These are phyloP conservation scores for Fragum sueziense DNA, from an alignment of 2,888 invertebrate species.

Conservation along the genomic window DNA sequence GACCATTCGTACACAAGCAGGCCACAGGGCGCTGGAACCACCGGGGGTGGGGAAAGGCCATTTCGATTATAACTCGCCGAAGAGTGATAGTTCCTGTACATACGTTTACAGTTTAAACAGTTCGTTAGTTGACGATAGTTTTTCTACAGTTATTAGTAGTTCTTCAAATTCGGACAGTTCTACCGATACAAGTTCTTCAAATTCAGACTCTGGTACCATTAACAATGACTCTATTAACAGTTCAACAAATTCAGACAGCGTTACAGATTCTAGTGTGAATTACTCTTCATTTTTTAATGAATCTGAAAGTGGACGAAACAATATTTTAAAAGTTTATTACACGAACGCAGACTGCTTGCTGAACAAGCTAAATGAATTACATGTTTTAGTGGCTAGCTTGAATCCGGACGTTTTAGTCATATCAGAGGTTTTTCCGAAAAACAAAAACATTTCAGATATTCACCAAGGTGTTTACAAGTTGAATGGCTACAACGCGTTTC, in stretches of 20 bases:
- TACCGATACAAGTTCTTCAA: no score
- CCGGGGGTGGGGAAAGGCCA: not conserved
- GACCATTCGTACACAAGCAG: not conserved
- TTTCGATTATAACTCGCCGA: not conserved
- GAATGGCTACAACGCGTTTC: no score
- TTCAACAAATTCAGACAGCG: no score
- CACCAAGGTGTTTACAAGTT: no score
- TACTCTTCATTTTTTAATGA: not conserved
- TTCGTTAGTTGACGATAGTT: no score
- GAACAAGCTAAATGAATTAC: constrained; percentile 18
- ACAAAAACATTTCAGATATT: no score
- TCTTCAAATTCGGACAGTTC: not conserved
- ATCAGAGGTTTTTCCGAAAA: constrained; percentile 16
- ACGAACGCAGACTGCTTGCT: constrained; percentile 25
- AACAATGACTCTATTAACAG: no score
- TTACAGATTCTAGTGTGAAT: not conserved
- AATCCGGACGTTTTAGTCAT: constrained; percentile 15
- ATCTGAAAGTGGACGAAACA: not conserved
- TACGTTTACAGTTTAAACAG: not conserved
- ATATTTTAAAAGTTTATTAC: constrained; percentile 13
- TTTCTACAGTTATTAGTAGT: not conserved
- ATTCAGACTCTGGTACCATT: no score
- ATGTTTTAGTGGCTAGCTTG: not conserved
- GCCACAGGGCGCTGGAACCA: not conserved
- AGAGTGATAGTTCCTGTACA: not conserved